A percentile compares a stretch with the other conserved stretches of the same genome.
Conservation (phyloP, 1,140 invertebrate genomes). For the Caenorhabditis brenneri region DNA sequence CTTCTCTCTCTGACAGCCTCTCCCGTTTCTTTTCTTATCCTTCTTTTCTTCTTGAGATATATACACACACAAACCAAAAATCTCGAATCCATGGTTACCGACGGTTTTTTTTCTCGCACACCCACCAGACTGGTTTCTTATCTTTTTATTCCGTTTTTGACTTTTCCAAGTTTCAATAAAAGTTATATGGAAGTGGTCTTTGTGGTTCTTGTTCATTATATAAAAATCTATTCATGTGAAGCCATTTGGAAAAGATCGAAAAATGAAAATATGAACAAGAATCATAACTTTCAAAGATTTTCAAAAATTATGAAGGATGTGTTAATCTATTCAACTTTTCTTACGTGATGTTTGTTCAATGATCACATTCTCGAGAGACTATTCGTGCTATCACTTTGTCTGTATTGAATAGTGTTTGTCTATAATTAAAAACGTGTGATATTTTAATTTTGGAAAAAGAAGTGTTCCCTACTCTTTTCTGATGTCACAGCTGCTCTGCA, state of each 20-base stretch:
- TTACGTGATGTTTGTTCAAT: neutral
- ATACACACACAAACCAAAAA: neutral
- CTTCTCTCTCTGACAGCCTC: neutral
- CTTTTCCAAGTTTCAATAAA: neutral
- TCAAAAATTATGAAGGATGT: neutral
- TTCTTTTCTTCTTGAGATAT: neutral
- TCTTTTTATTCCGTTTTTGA: neutral
- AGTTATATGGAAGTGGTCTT: no score
- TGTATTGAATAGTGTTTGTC: no score
- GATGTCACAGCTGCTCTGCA: neutral
- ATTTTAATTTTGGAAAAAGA: no score
- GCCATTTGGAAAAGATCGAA: no score
- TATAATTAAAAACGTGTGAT: no score
- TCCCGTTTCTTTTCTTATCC: neutral
- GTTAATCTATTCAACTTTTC: neutral
- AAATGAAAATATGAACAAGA: neutral
- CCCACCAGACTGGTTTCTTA: neutral
- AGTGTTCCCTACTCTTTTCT: neutral
- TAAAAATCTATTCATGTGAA: no score
- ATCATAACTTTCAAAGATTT: neutral
- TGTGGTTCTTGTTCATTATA: no score
- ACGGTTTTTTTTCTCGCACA: neutral
- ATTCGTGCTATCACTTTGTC: no score
- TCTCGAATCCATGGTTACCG: slow-evolving; percentile 14
- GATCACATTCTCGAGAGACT: no score